A percentile compares a stretch with the other conserved stretches of the same genome.
phyloP scores from a whole-genome alignment of 2,888 invertebrate species.

The Odontocolon sp. region DNA sequence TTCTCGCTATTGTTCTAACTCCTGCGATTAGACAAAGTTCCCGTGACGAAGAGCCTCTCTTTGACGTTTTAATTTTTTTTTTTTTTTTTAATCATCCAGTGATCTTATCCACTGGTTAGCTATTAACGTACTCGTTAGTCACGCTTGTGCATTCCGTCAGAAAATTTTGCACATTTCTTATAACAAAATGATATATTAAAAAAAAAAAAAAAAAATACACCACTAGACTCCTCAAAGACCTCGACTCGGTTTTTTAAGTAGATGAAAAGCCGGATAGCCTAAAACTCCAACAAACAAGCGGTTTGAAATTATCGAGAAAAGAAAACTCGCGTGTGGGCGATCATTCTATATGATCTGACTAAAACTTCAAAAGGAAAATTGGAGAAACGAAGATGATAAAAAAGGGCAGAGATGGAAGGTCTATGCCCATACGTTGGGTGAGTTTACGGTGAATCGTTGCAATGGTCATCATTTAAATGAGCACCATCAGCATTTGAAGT shows the following conservation, averaged over 20 bases:
- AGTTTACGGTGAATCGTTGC: constrained; percentile 41
- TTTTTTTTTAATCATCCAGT: neutral
- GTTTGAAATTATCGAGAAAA: neutral
- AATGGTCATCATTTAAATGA: constrained; percentile 42
- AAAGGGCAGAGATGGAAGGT: constrained; percentile 16
- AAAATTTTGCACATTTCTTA: constrained; percentile 46
- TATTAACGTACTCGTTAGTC: constrained; percentile 53
- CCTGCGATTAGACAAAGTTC: constrained; percentile 55
- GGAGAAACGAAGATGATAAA: neutral
- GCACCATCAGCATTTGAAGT: neutral
- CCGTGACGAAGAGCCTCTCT: constrained; percentile 23
- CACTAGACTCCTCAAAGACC: neutral
- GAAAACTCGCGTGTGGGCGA: constrained; percentile 3
- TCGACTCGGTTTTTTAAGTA: neutral
- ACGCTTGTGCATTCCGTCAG: constrained; percentile 29
- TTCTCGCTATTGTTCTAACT: constrained; percentile 64
- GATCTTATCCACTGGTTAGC: constrained; percentile 16
- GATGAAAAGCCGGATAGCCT: neutral
- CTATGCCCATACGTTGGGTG: constrained; percentile 15
- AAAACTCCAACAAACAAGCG: neutral
- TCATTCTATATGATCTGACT: neutral
- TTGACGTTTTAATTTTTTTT: neutral
- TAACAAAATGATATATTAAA: constrained; percentile 3
- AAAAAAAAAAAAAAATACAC: neutral
- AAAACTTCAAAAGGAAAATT: neutral